phyloP scores from a whole-genome alignment of 2,888 invertebrate species.

The Callyntrura guangdongensis region DNA sequence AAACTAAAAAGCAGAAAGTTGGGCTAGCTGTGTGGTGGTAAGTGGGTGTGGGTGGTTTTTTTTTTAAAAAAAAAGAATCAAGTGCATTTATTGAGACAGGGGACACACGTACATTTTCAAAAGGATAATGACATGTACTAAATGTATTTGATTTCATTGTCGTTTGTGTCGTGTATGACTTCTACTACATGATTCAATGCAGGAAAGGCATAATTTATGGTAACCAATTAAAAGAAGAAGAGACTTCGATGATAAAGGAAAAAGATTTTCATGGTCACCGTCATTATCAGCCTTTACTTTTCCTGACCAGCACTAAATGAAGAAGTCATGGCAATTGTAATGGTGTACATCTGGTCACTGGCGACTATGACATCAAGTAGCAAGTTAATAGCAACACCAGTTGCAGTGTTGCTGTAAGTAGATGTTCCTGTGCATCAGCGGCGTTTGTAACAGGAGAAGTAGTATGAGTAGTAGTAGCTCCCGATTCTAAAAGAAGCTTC shows the following conservation, averaged over 20 bases:
- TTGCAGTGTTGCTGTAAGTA: not conserved
- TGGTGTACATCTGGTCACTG: constrained; percentile 6
- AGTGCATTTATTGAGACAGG: constrained; percentile 19
- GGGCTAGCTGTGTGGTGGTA: constrained; percentile 6
- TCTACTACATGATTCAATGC: constrained; percentile 20
- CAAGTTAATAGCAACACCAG: not conserved
- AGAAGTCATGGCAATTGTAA: constrained; percentile 25
- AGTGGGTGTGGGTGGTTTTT: constrained; percentile 33
- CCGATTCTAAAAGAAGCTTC: not conserved
- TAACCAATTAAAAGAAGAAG: constrained; percentile 1
- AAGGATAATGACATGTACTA: not conserved
- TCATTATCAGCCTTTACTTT: constrained; percentile 31
- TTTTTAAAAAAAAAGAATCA: not conserved
- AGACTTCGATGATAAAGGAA: not conserved
- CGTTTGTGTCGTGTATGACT: not conserved
- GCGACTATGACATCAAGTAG: too few species aligned
- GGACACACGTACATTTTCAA: constrained; percentile 22
- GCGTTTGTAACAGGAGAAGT: not conserved
- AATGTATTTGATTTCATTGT: constrained; percentile 1
- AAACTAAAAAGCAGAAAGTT: not conserved
- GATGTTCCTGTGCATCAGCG: not conserved
- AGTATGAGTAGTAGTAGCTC: not conserved
- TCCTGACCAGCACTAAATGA: constrained; percentile 10
- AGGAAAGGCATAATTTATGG: not conserved
- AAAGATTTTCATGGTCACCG: constrained; percentile 5